A percentile compares a stretch with the other conserved stretches of the same genome.
Evolutionary conservation across 2,797 vertebrate genomes (phyloP).

Genomic region (Anguilla pacifica): DNA sequence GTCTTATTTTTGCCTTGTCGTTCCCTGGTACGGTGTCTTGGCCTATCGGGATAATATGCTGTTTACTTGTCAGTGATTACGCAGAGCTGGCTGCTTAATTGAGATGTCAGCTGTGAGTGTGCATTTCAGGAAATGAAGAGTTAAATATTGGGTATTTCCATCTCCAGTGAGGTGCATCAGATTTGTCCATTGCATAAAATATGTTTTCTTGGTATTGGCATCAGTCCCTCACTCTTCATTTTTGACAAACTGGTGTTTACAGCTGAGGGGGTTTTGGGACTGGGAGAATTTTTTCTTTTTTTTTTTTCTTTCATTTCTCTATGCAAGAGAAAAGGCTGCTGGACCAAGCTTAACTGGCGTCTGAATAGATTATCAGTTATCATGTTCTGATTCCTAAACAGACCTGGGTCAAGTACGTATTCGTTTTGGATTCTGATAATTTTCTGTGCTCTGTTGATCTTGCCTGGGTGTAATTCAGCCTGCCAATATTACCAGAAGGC

Average conservation of each 20-base stretch:
- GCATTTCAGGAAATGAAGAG: background rate
- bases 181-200: background rate
- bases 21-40: slow-evolving; percentile 4
- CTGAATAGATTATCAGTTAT: background rate
- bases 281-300: background rate
- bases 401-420: no score
- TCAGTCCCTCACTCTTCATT: background rate
- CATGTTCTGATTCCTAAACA: background rate
- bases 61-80: background rate
- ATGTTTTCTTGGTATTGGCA: background rate
- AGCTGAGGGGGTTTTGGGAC: background rate
- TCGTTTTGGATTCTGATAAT: no score
- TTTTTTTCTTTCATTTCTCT: background rate
- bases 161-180: background rate
- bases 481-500: no score
- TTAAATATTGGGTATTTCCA: background rate
- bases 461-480: no score
- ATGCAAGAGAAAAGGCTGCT: slow-evolving; percentile 13
- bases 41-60: background rate
- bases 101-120: background rate
- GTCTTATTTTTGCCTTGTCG: background rate
- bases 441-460: no score
- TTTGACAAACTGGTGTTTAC: background rate
- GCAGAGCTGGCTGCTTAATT: background rate
- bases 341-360: background rate